phyloP scores from a whole-genome alignment of 2,113 vertebrate genomes.

The Zeus faber region DNA sequence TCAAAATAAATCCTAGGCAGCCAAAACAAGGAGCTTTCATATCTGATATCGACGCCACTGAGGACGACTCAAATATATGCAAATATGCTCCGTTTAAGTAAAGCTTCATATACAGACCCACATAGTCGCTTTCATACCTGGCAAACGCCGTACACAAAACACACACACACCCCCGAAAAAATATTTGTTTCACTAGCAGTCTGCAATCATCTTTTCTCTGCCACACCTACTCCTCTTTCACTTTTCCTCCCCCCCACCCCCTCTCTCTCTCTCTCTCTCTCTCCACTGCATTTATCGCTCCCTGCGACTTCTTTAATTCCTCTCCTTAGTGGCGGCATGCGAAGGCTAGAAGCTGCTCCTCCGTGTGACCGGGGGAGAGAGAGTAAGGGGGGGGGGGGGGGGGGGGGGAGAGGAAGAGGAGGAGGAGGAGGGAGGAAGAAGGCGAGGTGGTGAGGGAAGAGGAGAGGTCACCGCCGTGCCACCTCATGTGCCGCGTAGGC shows the following conservation, averaged over 20 bases:
- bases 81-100: background rate
- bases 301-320: conserved; percentile 2
- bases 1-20: conserved; percentile 33
- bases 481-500: too few species aligned
- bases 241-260: background rate
- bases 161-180: background rate
- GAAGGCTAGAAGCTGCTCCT: background rate
- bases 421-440: too few species aligned
- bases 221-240: conserved; percentile 1
- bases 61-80: background rate
- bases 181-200: background rate
- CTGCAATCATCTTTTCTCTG: background rate
- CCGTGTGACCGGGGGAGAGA: background rate
- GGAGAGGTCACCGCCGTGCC: too few species aligned
- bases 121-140: too few species aligned
- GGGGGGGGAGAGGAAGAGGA: too few species aligned
- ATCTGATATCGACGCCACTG: conserved; percentile 4
- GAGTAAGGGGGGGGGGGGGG: background rate
- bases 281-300: background rate
- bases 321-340: background rate
- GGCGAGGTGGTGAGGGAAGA: too few species aligned
- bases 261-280: conserved; percentile 4
- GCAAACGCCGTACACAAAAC: background rate
- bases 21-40: conserved; percentile 25
- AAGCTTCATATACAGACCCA: background rate